Conservation (phyloP, 1,140 invertebrate species). For the Aporrectodea caliginosa region DNA sequence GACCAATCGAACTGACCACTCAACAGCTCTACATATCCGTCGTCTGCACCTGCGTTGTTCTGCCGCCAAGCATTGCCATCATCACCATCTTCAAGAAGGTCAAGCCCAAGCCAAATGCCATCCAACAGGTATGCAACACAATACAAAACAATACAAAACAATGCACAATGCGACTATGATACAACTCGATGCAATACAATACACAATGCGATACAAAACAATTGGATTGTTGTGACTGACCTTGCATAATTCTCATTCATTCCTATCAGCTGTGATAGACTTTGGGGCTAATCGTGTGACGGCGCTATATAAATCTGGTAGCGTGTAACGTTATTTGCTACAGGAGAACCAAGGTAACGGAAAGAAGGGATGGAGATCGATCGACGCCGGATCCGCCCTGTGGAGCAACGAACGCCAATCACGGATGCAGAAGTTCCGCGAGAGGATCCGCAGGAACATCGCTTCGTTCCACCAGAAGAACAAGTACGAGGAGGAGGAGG, state of each 20-base stretch:
- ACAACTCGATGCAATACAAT: too few species aligned
- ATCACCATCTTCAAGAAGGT: constrained; percentile 50
- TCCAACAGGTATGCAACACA: constrained; percentile 15
- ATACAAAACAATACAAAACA: too few species aligned
- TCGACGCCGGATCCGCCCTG: background rate
- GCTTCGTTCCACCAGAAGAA: constrained; percentile 39
- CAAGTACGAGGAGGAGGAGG: constrained; percentile 38
- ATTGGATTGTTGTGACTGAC: too few species aligned
- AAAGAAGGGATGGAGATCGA: background rate
- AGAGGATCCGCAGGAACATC: constrained; percentile 40
- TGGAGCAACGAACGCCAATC: background rate
- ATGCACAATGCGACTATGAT: too few species aligned
- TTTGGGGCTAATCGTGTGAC: too few species aligned
- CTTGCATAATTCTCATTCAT: too few species aligned
- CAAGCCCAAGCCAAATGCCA: constrained; percentile 33
- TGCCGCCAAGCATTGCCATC: constrained; percentile 49
- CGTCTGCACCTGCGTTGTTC: constrained; percentile 49
- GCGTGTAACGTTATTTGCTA: background rate
- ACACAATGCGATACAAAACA: too few species aligned
- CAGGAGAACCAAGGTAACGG: background rate
- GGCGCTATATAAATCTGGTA: too few species aligned
- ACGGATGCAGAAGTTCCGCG: constrained; percentile 36
- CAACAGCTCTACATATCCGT: constrained; percentile 48
- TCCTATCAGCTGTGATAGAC: too few species aligned
- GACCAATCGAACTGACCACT: constrained; percentile 45